Conservation (phyloP, 2,113 vertebrate species). For the Struthidea cinerea region DNA sequence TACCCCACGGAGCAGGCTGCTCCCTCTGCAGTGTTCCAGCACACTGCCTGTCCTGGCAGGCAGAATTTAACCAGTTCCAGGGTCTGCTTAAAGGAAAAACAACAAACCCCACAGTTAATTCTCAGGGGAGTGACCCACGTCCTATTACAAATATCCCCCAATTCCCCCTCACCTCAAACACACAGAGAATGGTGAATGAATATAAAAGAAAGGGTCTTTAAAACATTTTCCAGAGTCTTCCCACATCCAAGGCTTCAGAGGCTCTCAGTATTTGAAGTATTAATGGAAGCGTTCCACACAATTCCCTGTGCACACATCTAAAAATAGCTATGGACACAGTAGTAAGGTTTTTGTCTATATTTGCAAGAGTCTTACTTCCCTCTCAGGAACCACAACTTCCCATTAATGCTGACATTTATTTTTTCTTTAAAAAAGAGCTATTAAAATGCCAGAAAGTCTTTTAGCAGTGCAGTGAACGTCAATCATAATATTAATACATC, state of each 20-base stretch:
- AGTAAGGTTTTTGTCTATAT: constrained; percentile 40
- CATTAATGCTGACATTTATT: neutral
- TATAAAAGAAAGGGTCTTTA: neutral
- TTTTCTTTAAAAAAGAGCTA: neutral
- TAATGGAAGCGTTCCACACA: constrained; percentile 50
- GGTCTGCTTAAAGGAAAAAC: neutral
- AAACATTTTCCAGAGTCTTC: constrained; percentile 41
- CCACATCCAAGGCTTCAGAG: constrained; percentile 17
- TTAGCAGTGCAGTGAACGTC: neutral
- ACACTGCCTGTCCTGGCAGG: neutral
- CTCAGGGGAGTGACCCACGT: neutral
- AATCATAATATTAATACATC: neutral
- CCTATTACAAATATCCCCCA: neutral
- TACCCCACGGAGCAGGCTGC: neutral
- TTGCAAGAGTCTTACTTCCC: constrained; percentile 18
- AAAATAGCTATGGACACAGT: constrained; percentile 48
- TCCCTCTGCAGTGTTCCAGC: neutral
- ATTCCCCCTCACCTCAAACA: neutral
- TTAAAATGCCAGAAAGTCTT: neutral
- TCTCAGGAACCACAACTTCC: constrained; percentile 3
- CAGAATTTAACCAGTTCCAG: neutral
- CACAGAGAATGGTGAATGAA: neutral
- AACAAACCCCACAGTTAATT: neutral
- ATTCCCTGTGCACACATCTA: constrained; percentile 36
- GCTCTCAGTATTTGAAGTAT: constrained; percentile 33